Base-by-base conservation (phyloP, 2,113 vertebrate genomes). In the Chroicocephalus ridibundus region DNA sequence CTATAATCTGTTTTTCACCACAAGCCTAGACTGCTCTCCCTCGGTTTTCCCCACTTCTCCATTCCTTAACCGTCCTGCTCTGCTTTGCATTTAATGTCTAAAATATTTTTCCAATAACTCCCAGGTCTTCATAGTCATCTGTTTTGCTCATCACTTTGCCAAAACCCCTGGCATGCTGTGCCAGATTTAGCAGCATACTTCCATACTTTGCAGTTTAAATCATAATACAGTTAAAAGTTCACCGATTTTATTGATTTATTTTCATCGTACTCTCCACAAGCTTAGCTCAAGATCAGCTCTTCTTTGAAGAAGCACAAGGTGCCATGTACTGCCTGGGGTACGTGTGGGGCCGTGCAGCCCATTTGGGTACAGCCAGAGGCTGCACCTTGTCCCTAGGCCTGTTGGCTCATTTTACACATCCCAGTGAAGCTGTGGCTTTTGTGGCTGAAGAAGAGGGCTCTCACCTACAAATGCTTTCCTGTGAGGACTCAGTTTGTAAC, bases 111-210 rank as follows among this genome's bases (percentile, higher is more conserved):
- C 52, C 51, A 57, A 1, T 58, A 47, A 8, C 26, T 24, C 31
- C 34, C 51, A 52, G 36, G 26, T 75, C 16, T 90, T 22, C 71
- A 13, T 3, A 44, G 6, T 34, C n/a, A 1, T 61, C 34, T 36
- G 20, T n/a, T 85, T 44, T 62, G 31, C 46, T 60, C 22, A 42
- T 61, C 61, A 10, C 61, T 92, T 70, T 40, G 55, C 42, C 83
- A 69, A 61, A 20, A 14, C 8, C 16, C 31, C 36, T 49, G n/a
- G 12, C 46, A 31, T 0, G 0, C 27, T 1, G 9, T 52, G 8
- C 19, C 52, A 26, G 61, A 36, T 62, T 1, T 21, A 82, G 61
- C 46, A 82, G 46, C 57, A 13, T 31, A 25, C 47, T 58, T 72
- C 61, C 7, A 10, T 5, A 10, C 60, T 60, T n/a, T 19, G 47